Base-by-base conservation (phyloP, 2,113 vertebrate genomes). In the Conger conger region DNA sequence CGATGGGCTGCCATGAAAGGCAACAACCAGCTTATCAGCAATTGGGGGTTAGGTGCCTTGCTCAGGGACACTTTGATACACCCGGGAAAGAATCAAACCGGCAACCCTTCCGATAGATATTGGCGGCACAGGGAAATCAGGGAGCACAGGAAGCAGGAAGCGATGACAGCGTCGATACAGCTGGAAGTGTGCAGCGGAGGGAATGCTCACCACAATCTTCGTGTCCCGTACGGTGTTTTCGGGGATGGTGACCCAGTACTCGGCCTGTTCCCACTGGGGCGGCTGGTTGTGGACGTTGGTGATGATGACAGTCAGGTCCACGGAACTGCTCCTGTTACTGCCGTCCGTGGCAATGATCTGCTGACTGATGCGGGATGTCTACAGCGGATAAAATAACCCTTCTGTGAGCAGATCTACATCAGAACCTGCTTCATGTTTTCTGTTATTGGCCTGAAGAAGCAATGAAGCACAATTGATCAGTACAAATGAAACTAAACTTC, bases 241-340 rank as follows among this genome's bases (percentile, higher is more conserved):
- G 0, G 96, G 95, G 80, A 98, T 91, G 4, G 96, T 96, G 87
- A 97, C 94, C 94, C 94, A 95, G 91, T 97, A 98, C 30, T 91
- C 91, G 0, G 88, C 88, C 88, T 93, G 92, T 76, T 97, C 96
- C 97, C 97, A 98, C 15, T 4, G 94, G 0, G 97, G 97, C 0
- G 96, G 96, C 91, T 96, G 96, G 92, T 96, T 97, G 92, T 96
- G 95, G 0, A 96, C 92, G 16, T 94, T 96, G 0, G 96, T 97
- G 90, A 98, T 94, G 86, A 93, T 96, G 68, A 98, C 94, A 0
- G 83, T 95, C 76, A 98, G 94, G 79, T 97, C 96, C 91, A 97
- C 96, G 0, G 92, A 94, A 93, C 94, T 97, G 92, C 95, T 97
- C 37, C 94, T 95, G 90, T 95, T 96, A 9, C 97, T 97, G 0